phyloP scores from a whole-genome alignment of 2,113 vertebrate species.

The Platycercus adscitus region DNA sequence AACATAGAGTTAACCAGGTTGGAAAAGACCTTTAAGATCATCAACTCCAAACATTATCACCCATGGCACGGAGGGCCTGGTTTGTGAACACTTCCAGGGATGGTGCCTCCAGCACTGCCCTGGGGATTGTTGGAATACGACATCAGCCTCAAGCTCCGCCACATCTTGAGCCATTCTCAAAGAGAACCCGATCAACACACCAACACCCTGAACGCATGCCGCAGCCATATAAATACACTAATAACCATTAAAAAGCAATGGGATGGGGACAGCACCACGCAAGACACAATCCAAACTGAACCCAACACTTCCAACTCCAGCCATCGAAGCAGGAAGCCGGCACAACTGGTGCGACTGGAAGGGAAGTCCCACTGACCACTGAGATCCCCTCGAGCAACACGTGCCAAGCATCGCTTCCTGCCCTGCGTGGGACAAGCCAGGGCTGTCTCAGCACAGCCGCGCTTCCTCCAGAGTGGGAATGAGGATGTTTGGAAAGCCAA shows the following conservation, averaged over 20 bases:
- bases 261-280: not conserved
- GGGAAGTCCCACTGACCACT: conserved; percentile 41
- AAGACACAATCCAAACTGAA: not conserved
- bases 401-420: not conserved
- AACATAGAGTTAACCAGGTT: not conserved
- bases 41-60: not conserved
- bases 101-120: not conserved
- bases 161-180: rapidly evolving
- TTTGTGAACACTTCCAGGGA: not conserved
- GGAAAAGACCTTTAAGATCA: not conserved
- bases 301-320: not conserved
- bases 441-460: not conserved
- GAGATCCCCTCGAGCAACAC: conserved; percentile 36
- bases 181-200: not conserved
- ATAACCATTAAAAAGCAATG: not conserved
- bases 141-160: not conserved
- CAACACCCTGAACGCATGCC: not conserved
- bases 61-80: not conserved
- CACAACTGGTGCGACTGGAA: not conserved
- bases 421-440: not conserved
- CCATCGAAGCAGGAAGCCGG: not conserved
- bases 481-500: conserved; percentile 41
- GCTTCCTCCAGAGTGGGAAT: not conserved
- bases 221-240: not conserved
- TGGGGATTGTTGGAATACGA: not conserved